Conservation (phyloP, 2,113 vertebrate genomes). For the Dryoscopus gambensis region DNA sequence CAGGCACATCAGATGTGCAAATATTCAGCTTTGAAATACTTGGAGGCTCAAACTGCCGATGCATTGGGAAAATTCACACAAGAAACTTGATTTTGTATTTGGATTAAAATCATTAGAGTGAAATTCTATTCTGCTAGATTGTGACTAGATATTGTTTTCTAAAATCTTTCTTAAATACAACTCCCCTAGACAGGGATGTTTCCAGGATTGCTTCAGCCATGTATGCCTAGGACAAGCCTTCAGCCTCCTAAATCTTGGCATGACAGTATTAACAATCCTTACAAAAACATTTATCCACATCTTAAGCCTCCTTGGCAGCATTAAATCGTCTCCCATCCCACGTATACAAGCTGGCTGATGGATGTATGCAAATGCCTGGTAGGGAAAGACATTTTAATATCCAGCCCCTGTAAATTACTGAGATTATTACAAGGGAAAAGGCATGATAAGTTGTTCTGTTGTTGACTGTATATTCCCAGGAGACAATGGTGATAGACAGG, state of each 20-base stretch:
- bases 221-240: neutral
- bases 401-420: conserved; percentile 34
- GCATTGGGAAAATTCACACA: neutral
- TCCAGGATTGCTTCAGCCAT: neutral
- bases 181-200: neutral
- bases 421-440: conserved; percentile 18
- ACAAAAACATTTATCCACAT: conserved; percentile 51
- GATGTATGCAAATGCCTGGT: conserved; percentile 49
- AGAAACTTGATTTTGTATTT: neutral
- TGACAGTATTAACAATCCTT: neutral
- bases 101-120: neutral
- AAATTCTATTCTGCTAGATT: neutral
- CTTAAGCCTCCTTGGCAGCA: neutral
- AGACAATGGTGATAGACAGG: neutral
- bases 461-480: neutral
- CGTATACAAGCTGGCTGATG: conserved; percentile 22
- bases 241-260: neutral
- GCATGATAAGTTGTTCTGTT: conserved; percentile 6
- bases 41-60: neutral
- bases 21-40: neutral
- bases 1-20: neutral
- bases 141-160: neutral
- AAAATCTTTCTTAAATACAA: neutral
- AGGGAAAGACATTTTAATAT: conserved; percentile 29
- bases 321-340: conserved; percentile 48